Evolutionary conservation across 2,113 vertebrate species (phyloP), one percentile per base, ranked within the genome.

Genomic region (Etia nguti): DNA sequence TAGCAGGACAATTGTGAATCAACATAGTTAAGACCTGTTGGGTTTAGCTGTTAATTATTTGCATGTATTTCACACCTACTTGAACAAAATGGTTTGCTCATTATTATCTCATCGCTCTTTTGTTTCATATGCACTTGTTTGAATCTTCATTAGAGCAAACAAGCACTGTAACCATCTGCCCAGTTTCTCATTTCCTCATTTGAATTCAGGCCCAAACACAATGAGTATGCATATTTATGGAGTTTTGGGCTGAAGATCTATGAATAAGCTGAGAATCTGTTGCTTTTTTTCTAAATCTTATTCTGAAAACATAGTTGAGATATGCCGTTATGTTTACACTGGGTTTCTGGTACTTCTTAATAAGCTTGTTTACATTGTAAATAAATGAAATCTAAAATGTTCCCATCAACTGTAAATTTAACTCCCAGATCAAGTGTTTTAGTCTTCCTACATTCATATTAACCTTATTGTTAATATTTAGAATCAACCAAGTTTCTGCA

Each of bases 41-140:
- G 82, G 34, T 87, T 85, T 38, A 52, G 13, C 48, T 83, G 56
- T 26, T 68, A n/a, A 29, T 81, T 82, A 89, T 89, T 87, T 90
- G 50, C 60, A 89, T 92, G 84, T 60, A 62, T 92, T 90, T 87
- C 85, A 90, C 82, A 87, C 84, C 56, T 77, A 85, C 60, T 85
- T 90, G 55, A 89, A 80, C 89, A 89, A 80, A 89, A 46, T 68
- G 52, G n/a, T 57, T 88, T 87, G 29, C 73, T 77, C 73, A 62
- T 90, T 82, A 81, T 89, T 82, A 79, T 87, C 80, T 81, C 50
- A 22, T 82, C 12, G 18, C 26, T 87, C 59, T 85, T 73, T 80
- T 84, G 57, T 90, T 83, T 85, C 50, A 85, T 83, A 34, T 81
- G 52, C 36, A 29, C 70, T 41, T 82, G 16, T 82, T 88, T 90